These are phyloP conservation scores for Ruditapes philippinarum DNA, from an alignment of 1,140 invertebrate genomes.

Conservation along the genomic window DNA sequence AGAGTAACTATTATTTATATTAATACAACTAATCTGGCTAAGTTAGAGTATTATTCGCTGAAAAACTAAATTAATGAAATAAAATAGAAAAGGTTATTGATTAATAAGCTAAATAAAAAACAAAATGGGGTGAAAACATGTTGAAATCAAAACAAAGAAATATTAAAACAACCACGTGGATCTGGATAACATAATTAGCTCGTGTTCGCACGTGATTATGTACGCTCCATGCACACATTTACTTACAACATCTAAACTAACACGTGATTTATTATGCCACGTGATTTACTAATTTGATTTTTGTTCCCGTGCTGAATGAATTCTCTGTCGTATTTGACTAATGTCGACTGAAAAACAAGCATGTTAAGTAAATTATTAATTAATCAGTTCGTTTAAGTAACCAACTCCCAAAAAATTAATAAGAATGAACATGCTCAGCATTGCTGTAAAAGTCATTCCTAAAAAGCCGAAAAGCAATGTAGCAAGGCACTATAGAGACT, in stretches of 20 bases:
- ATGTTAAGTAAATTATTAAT: too few species aligned
- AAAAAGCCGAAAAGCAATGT: too few species aligned
- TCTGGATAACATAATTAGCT: slow-evolving; percentile 19
- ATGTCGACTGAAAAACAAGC: slow-evolving; percentile 66
- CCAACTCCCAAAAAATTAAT: too few species aligned
- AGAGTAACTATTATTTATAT: not conserved
- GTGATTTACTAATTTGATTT: slow-evolving; percentile 58
- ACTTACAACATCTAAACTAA: slow-evolving; percentile 45
- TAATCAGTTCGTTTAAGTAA: too few species aligned
- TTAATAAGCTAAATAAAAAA: slow-evolving; percentile 28
- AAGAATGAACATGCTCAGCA: too few species aligned
- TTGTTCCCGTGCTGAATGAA: slow-evolving; percentile 47
- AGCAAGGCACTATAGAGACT: too few species aligned
- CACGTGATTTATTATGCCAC: slow-evolving; percentile 4
- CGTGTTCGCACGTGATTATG: not conserved
- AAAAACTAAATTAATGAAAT: slow-evolving; percentile 19
- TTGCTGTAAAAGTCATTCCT: too few species aligned
- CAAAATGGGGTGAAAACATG: not conserved
- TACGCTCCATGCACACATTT: slow-evolving; percentile 19
- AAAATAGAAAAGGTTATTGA: not conserved
- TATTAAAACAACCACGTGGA: slow-evolving; percentile 22
- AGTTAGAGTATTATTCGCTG: slow-evolving; percentile 31
- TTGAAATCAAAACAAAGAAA: not conserved
- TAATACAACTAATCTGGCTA: not conserved
- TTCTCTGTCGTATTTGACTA: slow-evolving; percentile 55